Evolutionary conservation across 1,140 invertebrate species (phyloP), one percentile per base, ranked within the genome.

Genomic region (Hycleus phaleratus): DNA sequence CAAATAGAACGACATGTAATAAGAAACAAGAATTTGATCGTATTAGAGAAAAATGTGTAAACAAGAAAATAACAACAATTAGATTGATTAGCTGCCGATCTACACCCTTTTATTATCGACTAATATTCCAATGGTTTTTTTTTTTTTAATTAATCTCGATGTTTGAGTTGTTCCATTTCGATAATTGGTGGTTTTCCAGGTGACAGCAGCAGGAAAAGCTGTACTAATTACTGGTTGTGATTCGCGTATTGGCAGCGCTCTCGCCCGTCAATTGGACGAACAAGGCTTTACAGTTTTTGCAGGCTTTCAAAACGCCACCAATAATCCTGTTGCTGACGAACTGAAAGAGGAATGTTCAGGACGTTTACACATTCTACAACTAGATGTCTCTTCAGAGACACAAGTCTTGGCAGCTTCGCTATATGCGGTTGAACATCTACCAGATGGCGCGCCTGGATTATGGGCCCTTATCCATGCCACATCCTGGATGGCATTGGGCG

Each of bases 381-480:
- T 92, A 45, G 87, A 92, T 69, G 78, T 87, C 42, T 85, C 85
- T 1, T 87, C 81, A 12, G 87, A 90, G 73, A 81, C 79, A 49
- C 81, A 88, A 77, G 86, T 90, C 65, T 79, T 87, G 53, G 83
- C 85, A 44, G 85, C 85, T 10, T 85, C 85, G 24, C 73, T 87
- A 54, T 88, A 86, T 70, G 83, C 90, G 56, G 82, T 86, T 38
- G 83, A 87, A 69, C 83, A 89, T 69, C 74, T 91, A 53, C 87
- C 87, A 57, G 82, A 87, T 74, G 85, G 83, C 71, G 82, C 86
- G 40, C 81, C 84, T 63, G 86, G 86, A 61, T 78, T 96, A 38
- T 95, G 91, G 91, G 90, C 88, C 9, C 76, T 96, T 39, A 85
- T 96, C 5, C 93, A 95, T 75, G 91, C 91, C 65, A 90, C 91